Evolutionary conservation across 2,888 invertebrate genomes (phyloP).

Genomic region (Abscondita cerata): DNA sequence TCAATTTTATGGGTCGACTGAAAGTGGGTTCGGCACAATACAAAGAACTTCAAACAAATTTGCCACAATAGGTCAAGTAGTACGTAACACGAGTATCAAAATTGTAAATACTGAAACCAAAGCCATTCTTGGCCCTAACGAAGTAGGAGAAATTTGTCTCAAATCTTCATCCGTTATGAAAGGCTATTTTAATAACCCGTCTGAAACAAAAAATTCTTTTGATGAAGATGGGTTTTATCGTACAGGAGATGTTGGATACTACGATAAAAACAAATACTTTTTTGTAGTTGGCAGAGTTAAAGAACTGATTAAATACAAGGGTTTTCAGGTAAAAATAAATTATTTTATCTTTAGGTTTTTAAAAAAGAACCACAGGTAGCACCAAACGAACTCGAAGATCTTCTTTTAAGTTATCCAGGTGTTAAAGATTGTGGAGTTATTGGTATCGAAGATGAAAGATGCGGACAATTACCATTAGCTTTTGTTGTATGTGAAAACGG

Average conservation of each 20-base stretch:
- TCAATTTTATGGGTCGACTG: constrained; percentile 25
- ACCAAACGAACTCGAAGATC: constrained; percentile 85
- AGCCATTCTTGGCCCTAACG: constrained; percentile 63
- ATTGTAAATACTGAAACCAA: constrained; percentile 65
- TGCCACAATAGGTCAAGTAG: constrained; percentile 64
- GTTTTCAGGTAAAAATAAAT: constrained; percentile 79
- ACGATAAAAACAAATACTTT: constrained; percentile 75
- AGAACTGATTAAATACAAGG: constrained; percentile 89
- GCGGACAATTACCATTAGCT: constrained; percentile 80
- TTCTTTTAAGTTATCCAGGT: constrained; percentile 73
- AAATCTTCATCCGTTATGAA: constrained; percentile 70
- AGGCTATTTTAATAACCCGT: constrained; percentile 74
- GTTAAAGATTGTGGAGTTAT: constrained; percentile 85
- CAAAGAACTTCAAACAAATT: neutral
- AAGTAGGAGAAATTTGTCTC: constrained; percentile 82
- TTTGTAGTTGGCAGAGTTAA: constrained; percentile 84
- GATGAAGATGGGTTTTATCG: constrained; percentile 77
- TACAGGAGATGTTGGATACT: constrained; percentile 82
- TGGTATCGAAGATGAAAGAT: constrained; percentile 74
- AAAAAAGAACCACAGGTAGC: constrained; percentile 68
- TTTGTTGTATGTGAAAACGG: constrained; percentile 73
- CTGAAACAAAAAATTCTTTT: constrained; percentile 67
- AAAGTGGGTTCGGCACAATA: constrained; percentile 12
- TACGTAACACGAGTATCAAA: constrained; percentile 67
- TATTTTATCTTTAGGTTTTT: too few relatives aligned